Base-by-base conservation (phyloP, 2,797 vertebrate species). In the Enteromius unitaeniatus region DNA sequence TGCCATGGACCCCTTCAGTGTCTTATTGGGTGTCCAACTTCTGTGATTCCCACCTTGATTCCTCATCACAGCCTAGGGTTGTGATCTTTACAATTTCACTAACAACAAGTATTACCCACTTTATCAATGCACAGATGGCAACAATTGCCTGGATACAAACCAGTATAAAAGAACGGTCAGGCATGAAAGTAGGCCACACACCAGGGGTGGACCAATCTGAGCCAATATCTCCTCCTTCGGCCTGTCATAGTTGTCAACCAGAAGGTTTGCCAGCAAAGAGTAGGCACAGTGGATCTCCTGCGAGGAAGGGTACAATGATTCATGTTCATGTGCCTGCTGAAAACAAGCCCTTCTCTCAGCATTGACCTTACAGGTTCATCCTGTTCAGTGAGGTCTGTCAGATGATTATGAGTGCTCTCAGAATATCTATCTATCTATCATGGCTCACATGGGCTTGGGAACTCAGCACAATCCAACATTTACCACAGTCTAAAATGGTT, bases 161-260 rank as follows among this genome's bases (percentile, higher is more conserved):
- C 37, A 17, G 3, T 15, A 40, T 58, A 58, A 23, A 62, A 42
- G 3, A 45, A 78, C 0, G 8, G 37, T 19, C 21, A 21, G 17
- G 15, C 75, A 78, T 62, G 55, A 78, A 77, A 77, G 21, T 21
- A 28, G 55, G 74, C 53, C 55, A 45, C 55, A 28, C 37, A 42
- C 37, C 9, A 60, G 37, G 21, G 55, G n/a, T 51, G 34, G 31
- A 75, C 31, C 6, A 14, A 3, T 47, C 69, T 47, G 45, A 31
- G 8, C 45, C 53, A 15, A 76, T 26, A 42, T 47, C 75, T 19
- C 8, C 10, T 62, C 34, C 58, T 28, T 64, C 40, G 47, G 55
- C 17, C 34, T 45, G 37, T 21, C 58, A 19, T 1, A 28, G 10
- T 14, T 42, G 7, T 47, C 15, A 47, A 28, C 8, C 58, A 28